A percentile compares a stretch with the other conserved stretches of the same genome.
These are phyloP conservation scores for Drosophila fungiperda DNA, from an alignment of 2,888 invertebrate genomes.

Conservation along the genomic window DNA sequence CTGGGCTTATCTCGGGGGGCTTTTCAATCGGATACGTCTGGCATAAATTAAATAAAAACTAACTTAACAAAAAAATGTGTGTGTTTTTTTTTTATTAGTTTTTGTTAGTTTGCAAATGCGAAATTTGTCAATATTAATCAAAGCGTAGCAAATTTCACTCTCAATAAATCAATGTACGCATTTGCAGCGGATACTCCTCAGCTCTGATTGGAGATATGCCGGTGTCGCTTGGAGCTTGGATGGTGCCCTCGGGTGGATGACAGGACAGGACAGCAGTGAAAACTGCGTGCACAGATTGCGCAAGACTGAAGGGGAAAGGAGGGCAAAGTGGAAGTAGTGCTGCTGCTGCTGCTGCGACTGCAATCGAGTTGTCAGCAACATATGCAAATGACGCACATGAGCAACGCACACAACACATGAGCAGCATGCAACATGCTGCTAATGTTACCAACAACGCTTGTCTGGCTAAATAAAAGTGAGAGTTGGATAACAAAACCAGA, in stretches of 20 bases:
- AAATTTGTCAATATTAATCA: slow-evolving; percentile 81
- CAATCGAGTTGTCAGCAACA: slow-evolving; percentile 59
- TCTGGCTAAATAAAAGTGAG: slow-evolving; percentile 51
- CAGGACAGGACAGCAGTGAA: slow-evolving; percentile 51
- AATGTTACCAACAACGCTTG: slow-evolving; percentile 18
- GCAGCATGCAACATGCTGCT: slow-evolving; percentile 36
- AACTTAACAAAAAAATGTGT: slow-evolving; percentile 15
- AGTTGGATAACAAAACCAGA: slow-evolving; percentile 53
- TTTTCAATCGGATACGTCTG: slow-evolving; percentile 8
- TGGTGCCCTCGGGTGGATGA: slow-evolving; percentile 62
- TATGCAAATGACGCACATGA: slow-evolving; percentile 64
- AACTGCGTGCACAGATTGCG: slow-evolving; percentile 56
- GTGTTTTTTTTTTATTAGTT: neutral
- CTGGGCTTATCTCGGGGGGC: slow-evolving; percentile 8
- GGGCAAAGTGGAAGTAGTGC: neutral
- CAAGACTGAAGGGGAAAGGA: neutral
- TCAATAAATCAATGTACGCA: slow-evolving; percentile 68
- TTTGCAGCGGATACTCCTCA: slow-evolving; percentile 33
- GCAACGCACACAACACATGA: neutral
- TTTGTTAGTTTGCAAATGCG: slow-evolving; percentile 9
- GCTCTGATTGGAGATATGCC: slow-evolving; percentile 1
- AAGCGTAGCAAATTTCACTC: slow-evolving; percentile 72
- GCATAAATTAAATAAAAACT: slow-evolving; percentile 30
- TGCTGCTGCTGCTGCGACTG: slow-evolving; percentile 6
- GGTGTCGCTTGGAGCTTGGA: slow-evolving; percentile 9